A percentile compares a stretch with the other conserved stretches of the same genome.
Conservation (phyloP, 2,797 vertebrate species). For the Acrossocheilus wenchowensis region DNA sequence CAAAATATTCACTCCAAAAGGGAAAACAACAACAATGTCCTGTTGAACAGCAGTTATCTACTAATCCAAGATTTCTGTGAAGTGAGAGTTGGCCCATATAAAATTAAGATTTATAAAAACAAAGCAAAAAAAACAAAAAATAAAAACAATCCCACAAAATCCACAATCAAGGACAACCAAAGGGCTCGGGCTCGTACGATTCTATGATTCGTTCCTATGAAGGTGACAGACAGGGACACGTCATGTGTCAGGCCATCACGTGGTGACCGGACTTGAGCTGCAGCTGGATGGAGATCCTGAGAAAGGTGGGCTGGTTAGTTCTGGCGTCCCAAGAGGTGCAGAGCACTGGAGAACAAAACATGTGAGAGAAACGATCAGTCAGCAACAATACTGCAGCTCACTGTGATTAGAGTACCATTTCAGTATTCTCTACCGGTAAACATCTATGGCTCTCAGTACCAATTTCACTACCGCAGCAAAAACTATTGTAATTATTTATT, state of each 20-base stretch:
- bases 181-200: constrained; percentile 65
- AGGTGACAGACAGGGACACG: not conserved
- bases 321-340: constrained; percentile 78
- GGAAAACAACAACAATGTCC: not conserved
- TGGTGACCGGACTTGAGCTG: constrained; percentile 67
- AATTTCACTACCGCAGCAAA: too few relatives aligned
- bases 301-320: constrained; percentile 71
- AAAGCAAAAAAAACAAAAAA: not conserved
- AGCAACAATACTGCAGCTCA: constrained; percentile 62
- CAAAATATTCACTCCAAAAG: constrained; percentile 26
- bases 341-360: constrained; percentile 68
- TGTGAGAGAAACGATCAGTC: constrained; percentile 68
- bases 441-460: not conserved
- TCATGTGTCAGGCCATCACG: constrained; percentile 9
- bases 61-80: constrained; percentile 24
- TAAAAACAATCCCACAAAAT: constrained; percentile 59
- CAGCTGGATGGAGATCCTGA: constrained; percentile 57
- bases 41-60: constrained; percentile 32
- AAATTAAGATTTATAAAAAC: constrained; percentile 41
- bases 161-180: constrained; percentile 66
- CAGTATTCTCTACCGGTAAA: not conserved
- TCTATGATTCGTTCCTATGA: constrained; percentile 37
- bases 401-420: not conserved
- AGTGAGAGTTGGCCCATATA: constrained; percentile 28
- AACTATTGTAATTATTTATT: too few relatives aligned